Conservation (phyloP, 1,140 invertebrate genomes). For the Phocides pigmalion region DNA sequence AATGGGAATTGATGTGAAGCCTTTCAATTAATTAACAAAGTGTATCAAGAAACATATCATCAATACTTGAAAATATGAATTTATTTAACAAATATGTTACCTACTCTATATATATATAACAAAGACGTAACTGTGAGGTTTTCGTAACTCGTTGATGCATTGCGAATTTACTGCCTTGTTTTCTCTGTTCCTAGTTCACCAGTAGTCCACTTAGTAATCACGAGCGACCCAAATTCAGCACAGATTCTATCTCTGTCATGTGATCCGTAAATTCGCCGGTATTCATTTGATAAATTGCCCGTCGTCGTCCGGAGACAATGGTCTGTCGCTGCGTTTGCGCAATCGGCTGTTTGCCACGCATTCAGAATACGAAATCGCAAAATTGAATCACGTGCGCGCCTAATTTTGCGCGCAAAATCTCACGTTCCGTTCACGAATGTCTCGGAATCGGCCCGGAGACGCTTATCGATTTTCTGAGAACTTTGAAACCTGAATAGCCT, state of each 20-base stretch:
- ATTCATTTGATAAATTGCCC: slow-evolving; percentile 32
- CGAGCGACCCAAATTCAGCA: slow-evolving; percentile 19
- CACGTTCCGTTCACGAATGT: slow-evolving; percentile 54
- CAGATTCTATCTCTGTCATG: slow-evolving; percentile 28
- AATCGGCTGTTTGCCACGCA: slow-evolving; percentile 46
- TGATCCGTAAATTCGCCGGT: slow-evolving; percentile 31
- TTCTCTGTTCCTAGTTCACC: slow-evolving; percentile 30
- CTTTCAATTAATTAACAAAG: too few relatives aligned
- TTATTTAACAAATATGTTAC: too few relatives aligned
- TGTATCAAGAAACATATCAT: too few relatives aligned
- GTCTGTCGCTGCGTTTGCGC: slow-evolving; percentile 39
- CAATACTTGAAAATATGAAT: too few relatives aligned
- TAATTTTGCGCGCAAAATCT: slow-evolving; percentile 54
- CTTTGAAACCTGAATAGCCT: slow-evolving; percentile 33
- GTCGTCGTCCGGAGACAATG: slow-evolving; percentile 34
- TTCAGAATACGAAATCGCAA: slow-evolving; percentile 56
- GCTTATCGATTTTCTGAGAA: slow-evolving; percentile 30
- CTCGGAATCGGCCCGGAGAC: slow-evolving; percentile 45
- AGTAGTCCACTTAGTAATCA: slow-evolving; percentile 15
- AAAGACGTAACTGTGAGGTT: not conserved
- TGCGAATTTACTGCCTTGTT: slow-evolving; percentile 23
- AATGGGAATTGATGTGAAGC: too few relatives aligned
- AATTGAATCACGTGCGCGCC: slow-evolving; percentile 57
- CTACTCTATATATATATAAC: too few relatives aligned
- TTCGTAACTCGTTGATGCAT: slow-evolving; percentile 7